Evolutionary conservation across 2,888 invertebrate species (phyloP).

Genomic region (Mythimna lalbum): DNA sequence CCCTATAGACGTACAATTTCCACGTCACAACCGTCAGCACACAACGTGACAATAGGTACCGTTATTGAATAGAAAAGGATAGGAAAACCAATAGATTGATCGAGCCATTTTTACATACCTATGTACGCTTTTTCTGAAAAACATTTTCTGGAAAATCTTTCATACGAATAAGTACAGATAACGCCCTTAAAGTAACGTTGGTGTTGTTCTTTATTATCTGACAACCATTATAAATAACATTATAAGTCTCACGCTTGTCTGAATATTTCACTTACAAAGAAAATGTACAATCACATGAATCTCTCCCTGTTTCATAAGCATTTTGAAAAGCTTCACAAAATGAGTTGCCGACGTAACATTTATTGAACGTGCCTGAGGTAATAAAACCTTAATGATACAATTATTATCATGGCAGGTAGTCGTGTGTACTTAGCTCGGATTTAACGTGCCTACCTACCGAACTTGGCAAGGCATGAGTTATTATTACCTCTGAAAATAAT

Average conservation of each 20-base stretch:
- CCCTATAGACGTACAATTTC: neutral
- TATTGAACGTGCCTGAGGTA: constrained; percentile 8
- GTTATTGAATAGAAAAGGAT: constrained; percentile 6
- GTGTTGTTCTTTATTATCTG: neutral
- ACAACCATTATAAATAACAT: neutral
- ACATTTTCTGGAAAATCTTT: neutral
- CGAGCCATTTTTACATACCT: neutral
- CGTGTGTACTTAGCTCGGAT: neutral
- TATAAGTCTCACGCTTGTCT: neutral
- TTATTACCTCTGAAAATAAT: constrained; percentile 36
- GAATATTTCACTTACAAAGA: neutral
- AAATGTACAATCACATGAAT: neutral
- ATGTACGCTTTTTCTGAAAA: neutral
- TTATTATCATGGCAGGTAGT: constrained; percentile 9
- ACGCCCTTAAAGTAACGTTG: neutral
- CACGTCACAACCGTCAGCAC: neutral
- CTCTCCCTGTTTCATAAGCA: neutral
- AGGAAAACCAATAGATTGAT: constrained; percentile 14
- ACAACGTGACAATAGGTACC: neutral
- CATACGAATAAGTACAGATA: neutral
- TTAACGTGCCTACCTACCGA: constrained; percentile 17
- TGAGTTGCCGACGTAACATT: constrained; percentile 8
- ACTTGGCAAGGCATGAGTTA: constrained; percentile 10
- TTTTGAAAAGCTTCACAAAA: constrained; percentile 7
- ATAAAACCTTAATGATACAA: constrained; percentile 18